These are phyloP conservation scores for Amphiprion percula DNA, from an alignment of 2,113 vertebrate genomes.

Conservation along the genomic window DNA sequence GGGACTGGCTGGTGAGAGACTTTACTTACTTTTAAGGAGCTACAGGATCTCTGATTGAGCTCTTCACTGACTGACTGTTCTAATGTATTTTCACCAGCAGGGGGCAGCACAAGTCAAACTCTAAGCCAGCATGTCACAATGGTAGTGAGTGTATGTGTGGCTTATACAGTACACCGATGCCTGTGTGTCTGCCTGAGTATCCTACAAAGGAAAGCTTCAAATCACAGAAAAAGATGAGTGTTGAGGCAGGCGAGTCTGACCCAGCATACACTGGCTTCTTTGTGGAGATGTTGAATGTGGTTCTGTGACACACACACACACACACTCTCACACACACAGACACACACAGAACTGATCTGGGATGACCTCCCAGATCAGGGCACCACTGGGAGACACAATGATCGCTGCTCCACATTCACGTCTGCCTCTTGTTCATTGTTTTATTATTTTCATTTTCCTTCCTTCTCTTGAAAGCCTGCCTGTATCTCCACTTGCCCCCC, in stretches of 20 bases:
- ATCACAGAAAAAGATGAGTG: constrained; percentile 36
- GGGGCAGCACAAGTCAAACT: constrained; percentile 72
- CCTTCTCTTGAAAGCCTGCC: constrained; percentile 14
- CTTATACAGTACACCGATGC: neutral
- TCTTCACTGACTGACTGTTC: neutral
- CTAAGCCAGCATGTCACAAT: neutral
- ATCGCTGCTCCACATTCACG: constrained; percentile 38
- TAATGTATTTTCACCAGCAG: constrained; percentile 60
- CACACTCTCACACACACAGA: neutral
- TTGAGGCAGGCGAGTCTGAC: constrained; percentile 29
- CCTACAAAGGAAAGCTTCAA: constrained; percentile 27
- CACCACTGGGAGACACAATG: constrained; percentile 50
- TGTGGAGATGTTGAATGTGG: constrained; percentile 58
- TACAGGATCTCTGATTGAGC: too few relatives aligned
- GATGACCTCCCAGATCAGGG: constrained; percentile 47
- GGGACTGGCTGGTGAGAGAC: too few relatives aligned
- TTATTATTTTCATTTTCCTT: neutral
- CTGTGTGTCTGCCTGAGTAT: neutral
- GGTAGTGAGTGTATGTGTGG: neutral
- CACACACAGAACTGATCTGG: constrained; percentile 24
- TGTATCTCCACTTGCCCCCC: neutral
- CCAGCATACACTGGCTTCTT: constrained; percentile 55
- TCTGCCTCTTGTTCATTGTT: constrained; percentile 62
- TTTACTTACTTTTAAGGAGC: too few relatives aligned
- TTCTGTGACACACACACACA: neutral